Evolutionary conservation across 2,888 invertebrate genomes (phyloP).

Genomic region (Sepiola atlantica): DNA sequence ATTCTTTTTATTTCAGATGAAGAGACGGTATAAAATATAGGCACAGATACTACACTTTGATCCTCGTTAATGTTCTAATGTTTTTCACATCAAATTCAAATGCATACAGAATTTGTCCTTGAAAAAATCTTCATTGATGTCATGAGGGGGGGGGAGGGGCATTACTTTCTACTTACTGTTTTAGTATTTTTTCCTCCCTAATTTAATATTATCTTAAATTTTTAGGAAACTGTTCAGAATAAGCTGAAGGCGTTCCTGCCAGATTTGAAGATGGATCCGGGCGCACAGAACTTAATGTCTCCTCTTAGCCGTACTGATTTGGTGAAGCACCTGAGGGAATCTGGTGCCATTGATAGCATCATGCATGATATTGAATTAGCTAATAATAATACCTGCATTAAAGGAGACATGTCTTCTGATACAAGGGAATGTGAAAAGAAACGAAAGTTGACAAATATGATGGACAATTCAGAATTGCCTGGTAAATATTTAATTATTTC

Average conservation of each 20-base stretch:
- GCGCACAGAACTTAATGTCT: neutral
- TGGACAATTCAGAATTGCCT: neutral
- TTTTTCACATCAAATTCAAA: too few species aligned
- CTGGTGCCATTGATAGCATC: constrained; percentile 38
- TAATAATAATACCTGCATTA: neutral
- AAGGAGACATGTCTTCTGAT: neutral
- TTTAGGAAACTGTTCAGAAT: constrained; percentile 37
- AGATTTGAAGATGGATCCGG: neutral
- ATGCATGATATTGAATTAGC: neutral
- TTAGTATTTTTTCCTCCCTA: too few species aligned
- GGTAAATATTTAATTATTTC: neutral
- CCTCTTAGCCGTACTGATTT: neutral
- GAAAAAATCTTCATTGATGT: too few species aligned
- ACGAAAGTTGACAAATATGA: neutral
- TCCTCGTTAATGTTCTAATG: too few species aligned
- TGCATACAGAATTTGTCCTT: too few species aligned
- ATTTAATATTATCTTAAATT: neutral
- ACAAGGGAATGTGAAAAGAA: neutral
- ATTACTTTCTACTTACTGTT: too few species aligned
- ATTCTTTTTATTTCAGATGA: too few species aligned
- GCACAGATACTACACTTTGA: too few species aligned
- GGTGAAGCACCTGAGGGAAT: constrained; percentile 33
- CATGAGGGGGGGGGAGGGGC: too few species aligned
- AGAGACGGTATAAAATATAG: too few species aligned
- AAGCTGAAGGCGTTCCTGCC: constrained; percentile 22